A percentile compares a stretch with the other conserved stretches of the same genome.
Conservation (phyloP, 2,797 vertebrate species). For the Coregonus sp. region DNA sequence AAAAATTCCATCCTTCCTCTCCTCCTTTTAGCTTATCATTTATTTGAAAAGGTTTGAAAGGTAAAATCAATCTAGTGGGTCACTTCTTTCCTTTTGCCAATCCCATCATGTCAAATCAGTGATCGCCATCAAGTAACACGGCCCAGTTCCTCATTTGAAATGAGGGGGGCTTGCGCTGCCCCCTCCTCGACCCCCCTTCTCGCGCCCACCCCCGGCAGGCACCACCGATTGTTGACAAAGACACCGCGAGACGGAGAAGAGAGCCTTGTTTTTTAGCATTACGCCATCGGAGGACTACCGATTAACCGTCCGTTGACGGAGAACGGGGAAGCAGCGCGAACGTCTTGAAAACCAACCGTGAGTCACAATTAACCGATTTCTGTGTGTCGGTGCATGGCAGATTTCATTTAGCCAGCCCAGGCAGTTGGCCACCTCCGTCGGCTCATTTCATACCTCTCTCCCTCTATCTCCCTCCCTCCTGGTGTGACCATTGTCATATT, state of each 20-base stretch:
- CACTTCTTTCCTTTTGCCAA: neutral
- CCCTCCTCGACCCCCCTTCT: conserved; percentile 52
- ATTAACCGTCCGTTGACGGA: conserved; percentile 8
- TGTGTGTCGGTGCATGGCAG: conserved; percentile 52
- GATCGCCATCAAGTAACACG: neutral
- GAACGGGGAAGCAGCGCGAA: conserved; percentile 13
- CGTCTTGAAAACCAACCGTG: conserved; percentile 64
- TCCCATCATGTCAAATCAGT: neutral
- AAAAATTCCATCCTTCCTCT: neutral
- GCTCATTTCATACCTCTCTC: conserved; percentile 60
- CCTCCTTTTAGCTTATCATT: neutral
- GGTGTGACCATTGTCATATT: conserved; percentile 79
- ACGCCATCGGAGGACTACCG: neutral
- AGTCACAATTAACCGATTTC: conserved; percentile 76
- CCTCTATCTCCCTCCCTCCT: conserved; percentile 32
- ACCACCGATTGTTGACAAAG: conserved; percentile 82
- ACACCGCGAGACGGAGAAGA: conserved; percentile 62
- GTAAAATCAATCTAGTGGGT: neutral
- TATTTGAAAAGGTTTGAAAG: neutral
- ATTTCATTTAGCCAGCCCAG: conserved; percentile 44
- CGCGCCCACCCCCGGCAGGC: conserved; percentile 65
- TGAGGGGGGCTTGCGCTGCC: conserved; percentile 58
- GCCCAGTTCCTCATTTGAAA: conserved; percentile 34
- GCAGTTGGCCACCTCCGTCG: conserved; percentile 44
- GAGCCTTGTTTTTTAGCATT: conserved; percentile 1